Base-by-base conservation (phyloP, 2,888 invertebrate species). In the Lymantria dispar region DNA sequence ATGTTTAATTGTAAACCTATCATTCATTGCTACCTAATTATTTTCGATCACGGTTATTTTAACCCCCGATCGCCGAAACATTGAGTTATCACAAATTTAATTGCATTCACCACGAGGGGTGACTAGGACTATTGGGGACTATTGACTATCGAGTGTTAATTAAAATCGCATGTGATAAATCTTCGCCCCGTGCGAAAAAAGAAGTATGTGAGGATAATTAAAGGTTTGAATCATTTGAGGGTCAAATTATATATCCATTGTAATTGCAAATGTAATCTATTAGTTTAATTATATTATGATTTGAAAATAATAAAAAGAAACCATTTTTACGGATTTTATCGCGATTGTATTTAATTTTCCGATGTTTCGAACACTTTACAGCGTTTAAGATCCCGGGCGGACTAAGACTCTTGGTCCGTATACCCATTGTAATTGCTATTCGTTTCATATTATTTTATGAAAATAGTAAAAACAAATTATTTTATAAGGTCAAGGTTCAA, bases 131-230 rank as follows among this genome's bases (percentile, higher is more conserved):
- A 64, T 70, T 53, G 45, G 56, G 58, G 58, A 69, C 66, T 69
- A 70, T 77, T 72, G 74, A 72, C 72, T 78, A 82, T 82, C 69
- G 80, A 69, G 78, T 79, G 85, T 75, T 85, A 85, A 85, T 85
- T 85, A 85, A 86, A 85, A 85, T 74, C 50, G 74, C 65, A 65
- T 70, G 63, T 78, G 76, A 87, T 87, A 86, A 86, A 86, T 87
- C 86, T 85, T 81, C 78, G 47, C 70, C 69, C 78, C 84, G 83
- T 87, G 87, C 80, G 86, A 87, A 80, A 66, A 67, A 58, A 60
- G 77, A 74, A 72, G 78, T 85, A 83, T 75, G 71, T 60, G 62
- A 60, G 60, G 62, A 72, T 73, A 74, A 76, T 78, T 76, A 73
- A 54, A 60, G 76, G 78, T 77, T 67, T 62, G 43, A 65, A 69